A percentile compares a stretch with the other conserved stretches of the same genome.
Conservation (phyloP, 2,888 invertebrate genomes). For the Scaptodrosophila latifasciaeformis region DNA sequence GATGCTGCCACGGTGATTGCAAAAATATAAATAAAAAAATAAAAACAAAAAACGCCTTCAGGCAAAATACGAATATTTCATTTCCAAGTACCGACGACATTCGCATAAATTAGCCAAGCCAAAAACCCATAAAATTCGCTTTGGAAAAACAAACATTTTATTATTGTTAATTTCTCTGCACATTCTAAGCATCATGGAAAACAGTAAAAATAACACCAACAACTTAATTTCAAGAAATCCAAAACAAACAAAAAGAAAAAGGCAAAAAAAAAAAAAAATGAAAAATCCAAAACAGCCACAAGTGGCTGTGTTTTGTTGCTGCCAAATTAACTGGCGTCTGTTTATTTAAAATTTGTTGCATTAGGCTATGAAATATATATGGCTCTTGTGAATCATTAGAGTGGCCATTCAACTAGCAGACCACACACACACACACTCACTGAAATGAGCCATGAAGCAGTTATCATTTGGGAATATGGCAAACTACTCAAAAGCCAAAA, state of each 20-base stretch:
- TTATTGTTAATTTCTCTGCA: conserved; percentile 40
- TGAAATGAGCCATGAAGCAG: too few relatives aligned
- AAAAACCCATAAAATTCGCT: conserved; percentile 42
- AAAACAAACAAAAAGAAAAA: conserved; percentile 31
- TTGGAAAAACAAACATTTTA: conserved; percentile 56
- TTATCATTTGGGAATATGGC: too few relatives aligned
- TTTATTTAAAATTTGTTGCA: conserved; percentile 28
- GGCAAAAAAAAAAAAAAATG: conserved; percentile 27
- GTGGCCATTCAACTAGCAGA: conserved; percentile 10
- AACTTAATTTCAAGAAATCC: neutral
- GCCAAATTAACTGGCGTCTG: conserved; percentile 14
- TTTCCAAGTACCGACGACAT: conserved; percentile 32
- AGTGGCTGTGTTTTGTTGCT: conserved; percentile 27
- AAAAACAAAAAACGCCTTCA: conserved; percentile 2
- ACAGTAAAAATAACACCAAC: conserved; percentile 28
- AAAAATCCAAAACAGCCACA: conserved; percentile 36
- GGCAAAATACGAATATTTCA: neutral
- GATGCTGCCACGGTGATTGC: conserved; percentile 27
- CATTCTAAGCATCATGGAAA: too few relatives aligned
- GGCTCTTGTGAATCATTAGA: conserved; percentile 1
- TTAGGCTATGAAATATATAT: conserved; percentile 32
- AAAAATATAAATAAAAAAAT: conserved; percentile 25
- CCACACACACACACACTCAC: too few relatives aligned
- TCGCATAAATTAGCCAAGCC: conserved; percentile 35
- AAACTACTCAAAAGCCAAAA: conserved; percentile 8